Evolutionary conservation across 1,140 invertebrate species (phyloP).

Genomic region (Drosophila pectinifera): DNA sequence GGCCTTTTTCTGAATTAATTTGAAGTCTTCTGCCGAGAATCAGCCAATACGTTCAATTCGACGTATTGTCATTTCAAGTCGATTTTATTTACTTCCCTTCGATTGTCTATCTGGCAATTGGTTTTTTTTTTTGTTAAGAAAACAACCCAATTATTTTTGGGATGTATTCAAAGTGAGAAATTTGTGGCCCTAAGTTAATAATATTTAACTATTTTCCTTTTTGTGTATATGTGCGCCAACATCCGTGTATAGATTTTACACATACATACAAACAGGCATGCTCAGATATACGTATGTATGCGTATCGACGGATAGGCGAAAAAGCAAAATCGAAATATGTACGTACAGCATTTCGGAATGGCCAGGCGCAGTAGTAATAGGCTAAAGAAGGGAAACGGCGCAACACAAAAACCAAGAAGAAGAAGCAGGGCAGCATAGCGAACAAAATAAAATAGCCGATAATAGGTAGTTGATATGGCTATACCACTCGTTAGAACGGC

Average conservation of each 20-base stretch:
- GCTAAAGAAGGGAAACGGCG: constrained; percentile 52
- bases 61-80: constrained; percentile 6
- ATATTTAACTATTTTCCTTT: constrained; percentile 43
- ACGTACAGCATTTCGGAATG: constrained; percentile 77
- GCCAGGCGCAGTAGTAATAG: constrained; percentile 71
- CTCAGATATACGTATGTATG: constrained; percentile 59
- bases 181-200: constrained; percentile 8
- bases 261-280: constrained; percentile 59
- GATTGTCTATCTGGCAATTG: not conserved
- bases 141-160: not conserved
- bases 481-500: constrained; percentile 47
- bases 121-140: not conserved
- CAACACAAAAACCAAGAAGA: constrained; percentile 68
- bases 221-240: constrained; percentile 70
- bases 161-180: constrained; percentile 5
- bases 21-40: not conserved
- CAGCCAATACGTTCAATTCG: constrained; percentile 16
- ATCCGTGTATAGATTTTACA: constrained; percentile 76
- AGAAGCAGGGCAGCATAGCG: constrained; percentile 50
- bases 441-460: constrained; percentile 83
- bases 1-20: constrained; percentile 32
- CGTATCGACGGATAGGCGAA: constrained; percentile 67
- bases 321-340: constrained; percentile 63
- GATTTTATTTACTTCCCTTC: not conserved
- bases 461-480: constrained; percentile 67